Percentiles rank a stretch among this genome's conserved stretches.
phyloP scores from a whole-genome alignment of 2,113 vertebrate species.

The Oncorhynchus keta region DNA sequence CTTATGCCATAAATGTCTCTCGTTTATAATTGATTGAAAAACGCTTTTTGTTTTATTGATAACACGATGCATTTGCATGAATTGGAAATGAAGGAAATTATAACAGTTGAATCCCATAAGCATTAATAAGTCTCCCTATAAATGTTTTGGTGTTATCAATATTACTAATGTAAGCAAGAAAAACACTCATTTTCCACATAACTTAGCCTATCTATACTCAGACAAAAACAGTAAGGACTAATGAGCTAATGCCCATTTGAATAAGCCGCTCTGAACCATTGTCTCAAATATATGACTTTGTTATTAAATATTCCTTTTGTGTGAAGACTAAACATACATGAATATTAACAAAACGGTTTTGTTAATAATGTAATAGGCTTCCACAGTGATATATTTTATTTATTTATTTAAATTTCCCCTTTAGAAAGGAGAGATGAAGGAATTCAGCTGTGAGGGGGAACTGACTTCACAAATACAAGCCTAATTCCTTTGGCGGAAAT shows the following conservation, averaged over 20 bases:
- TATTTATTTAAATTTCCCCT: slow-evolving; percentile 43
- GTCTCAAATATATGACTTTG: slow-evolving; percentile 68
- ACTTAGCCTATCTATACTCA: slow-evolving; percentile 2
- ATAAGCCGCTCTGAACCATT: slow-evolving; percentile 68
- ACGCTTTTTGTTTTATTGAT: too few species aligned
- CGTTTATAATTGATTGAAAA: too few species aligned
- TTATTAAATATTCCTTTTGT: slow-evolving; percentile 73
- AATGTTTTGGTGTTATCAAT: too few species aligned
- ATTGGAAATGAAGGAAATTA: too few species aligned
- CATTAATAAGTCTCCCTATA: too few species aligned
- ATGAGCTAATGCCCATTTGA: slow-evolving; percentile 69
- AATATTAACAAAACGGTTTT: slow-evolving; percentile 75
- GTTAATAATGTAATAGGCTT: slow-evolving; percentile 78
- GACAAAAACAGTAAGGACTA: slow-evolving; percentile 68
- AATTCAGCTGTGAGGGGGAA: slow-evolving; percentile 68
- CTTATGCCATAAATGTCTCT: too few species aligned
- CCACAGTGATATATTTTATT: slow-evolving; percentile 77
- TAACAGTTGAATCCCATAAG: too few species aligned
- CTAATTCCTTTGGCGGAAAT: slow-evolving; percentile 81
- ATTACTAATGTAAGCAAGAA: too few species aligned
- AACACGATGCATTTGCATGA: too few species aligned
- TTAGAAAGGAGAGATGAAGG: slow-evolving; percentile 32
- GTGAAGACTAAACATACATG: slow-evolving; percentile 75
- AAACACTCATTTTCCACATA: too few species aligned
- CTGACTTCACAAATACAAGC: slow-evolving; percentile 73